Percentiles rank a stretch among this genome's conserved stretches.
Conservation (phyloP, 2,797 vertebrate species). For the Ibycter americanus region DNA sequence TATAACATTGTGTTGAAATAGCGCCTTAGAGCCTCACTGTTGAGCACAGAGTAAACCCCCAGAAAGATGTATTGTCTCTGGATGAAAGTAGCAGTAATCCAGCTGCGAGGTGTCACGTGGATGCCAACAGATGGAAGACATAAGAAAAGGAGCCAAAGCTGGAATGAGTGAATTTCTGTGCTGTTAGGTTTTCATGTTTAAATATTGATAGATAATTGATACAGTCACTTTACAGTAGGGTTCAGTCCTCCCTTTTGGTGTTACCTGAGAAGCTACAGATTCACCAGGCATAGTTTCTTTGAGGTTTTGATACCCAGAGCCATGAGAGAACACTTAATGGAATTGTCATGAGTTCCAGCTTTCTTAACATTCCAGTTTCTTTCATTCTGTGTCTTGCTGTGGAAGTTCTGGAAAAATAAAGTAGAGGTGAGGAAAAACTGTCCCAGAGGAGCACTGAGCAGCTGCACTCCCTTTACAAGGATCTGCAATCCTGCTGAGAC, state of each 20-base stretch:
- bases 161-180: background rate
- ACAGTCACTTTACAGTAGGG: background rate
- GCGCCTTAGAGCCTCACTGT: background rate
- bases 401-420: background rate
- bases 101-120: background rate
- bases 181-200: background rate
- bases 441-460: background rate
- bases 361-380: background rate
- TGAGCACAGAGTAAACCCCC: background rate
- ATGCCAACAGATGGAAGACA: background rate
- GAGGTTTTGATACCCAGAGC: background rate
- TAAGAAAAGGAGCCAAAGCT: background rate
- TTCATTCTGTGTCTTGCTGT: background rate
- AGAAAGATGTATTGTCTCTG: background rate
- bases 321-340: background rate
- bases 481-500: background rate
- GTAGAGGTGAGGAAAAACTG: accelerated
- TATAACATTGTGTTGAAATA: background rate
- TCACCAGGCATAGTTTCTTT: background rate
- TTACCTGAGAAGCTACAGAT: background rate
- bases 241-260: background rate
- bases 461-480: background rate
- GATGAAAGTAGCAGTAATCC: background rate
- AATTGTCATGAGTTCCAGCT: background rate
- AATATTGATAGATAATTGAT: background rate